Percentiles rank a stretch among this genome's conserved stretches.
Conservation (phyloP, 2,797 vertebrate genomes). For the Aeoliscus strigatus region DNA sequence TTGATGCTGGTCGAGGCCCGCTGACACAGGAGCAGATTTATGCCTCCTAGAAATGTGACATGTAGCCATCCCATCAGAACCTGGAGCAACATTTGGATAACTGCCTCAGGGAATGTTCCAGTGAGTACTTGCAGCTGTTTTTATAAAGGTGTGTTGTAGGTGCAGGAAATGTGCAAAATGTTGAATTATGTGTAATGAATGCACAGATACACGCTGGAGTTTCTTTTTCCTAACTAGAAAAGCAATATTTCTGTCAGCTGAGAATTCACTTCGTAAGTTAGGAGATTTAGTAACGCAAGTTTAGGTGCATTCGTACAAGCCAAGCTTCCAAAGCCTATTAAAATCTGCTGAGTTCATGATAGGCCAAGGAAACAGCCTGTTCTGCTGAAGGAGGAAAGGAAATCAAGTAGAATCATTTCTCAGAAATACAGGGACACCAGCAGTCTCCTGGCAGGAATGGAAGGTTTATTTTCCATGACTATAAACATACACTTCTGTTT, state of each 20-base stretch:
- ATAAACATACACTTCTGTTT: too few relatives aligned
- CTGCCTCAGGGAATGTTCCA: conserved; percentile 12
- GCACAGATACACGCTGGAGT: neutral
- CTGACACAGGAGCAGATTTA: conserved; percentile 30
- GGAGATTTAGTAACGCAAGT: neutral
- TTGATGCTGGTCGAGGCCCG: conserved; percentile 36
- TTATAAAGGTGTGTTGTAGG: neutral
- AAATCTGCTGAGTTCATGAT: conserved; percentile 55
- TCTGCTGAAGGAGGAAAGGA: conserved; percentile 48
- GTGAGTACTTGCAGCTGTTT: too few relatives aligned
- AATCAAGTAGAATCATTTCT: conserved; percentile 41
- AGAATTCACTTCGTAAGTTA: neutral
- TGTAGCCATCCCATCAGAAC: conserved; percentile 11
- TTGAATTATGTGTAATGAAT: neutral
- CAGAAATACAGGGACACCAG: conserved; percentile 39
- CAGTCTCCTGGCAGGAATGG: too few relatives aligned
- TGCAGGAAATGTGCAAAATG: conserved; percentile 5
- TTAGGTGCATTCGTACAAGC: conserved; percentile 9
- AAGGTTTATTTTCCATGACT: too few relatives aligned
- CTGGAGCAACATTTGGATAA: conserved; percentile 13
- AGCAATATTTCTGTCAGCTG: too few relatives aligned
- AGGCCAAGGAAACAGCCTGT: conserved; percentile 48
- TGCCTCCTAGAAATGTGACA: conserved; percentile 23
- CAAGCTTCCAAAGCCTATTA: conserved; percentile 18
- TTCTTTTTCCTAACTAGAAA: neutral